phyloP scores from a whole-genome alignment of 2,888 invertebrate genomes.

The Pseudococcus viburni region DNA sequence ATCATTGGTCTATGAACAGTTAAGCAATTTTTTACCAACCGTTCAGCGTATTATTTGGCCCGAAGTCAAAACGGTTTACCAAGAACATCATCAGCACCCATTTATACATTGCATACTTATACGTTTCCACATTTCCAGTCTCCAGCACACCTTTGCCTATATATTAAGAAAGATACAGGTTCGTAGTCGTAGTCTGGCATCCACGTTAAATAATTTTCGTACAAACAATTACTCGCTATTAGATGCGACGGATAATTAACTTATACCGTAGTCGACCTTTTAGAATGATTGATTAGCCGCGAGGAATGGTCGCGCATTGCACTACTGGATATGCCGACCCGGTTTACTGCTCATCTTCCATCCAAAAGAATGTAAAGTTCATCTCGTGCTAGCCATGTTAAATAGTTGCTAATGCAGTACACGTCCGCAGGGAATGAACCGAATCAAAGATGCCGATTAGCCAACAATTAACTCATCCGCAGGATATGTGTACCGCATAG shows the following conservation, averaged over 20 bases:
- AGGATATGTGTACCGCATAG: background rate
- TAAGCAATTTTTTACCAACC: background rate
- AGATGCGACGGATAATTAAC: constrained; percentile 32
- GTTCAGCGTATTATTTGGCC: background rate
- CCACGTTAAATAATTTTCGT: constrained; percentile 11
- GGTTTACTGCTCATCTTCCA: constrained; percentile 16
- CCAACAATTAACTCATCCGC: constrained; percentile 36
- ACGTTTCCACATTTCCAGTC: background rate
- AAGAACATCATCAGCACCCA: background rate
- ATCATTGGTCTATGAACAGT: background rate
- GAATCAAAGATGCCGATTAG: constrained; percentile 50
- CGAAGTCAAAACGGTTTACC: background rate
- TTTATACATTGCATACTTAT: background rate
- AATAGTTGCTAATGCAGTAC: constrained; percentile 35
- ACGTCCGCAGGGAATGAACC: constrained; percentile 22
- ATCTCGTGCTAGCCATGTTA: constrained; percentile 37
- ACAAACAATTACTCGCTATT: constrained; percentile 39
- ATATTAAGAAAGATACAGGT: background rate
- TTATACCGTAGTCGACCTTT: background rate
- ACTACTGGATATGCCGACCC: constrained; percentile 49
- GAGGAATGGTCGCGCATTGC: constrained; percentile 55
- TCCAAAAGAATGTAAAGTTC: constrained; percentile 44
- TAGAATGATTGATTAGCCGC: constrained; percentile 61
- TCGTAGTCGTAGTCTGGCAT: background rate
- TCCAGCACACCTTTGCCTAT: background rate